Conservation (phyloP, 2,888 invertebrate species). For the Mythimna vitellina region DNA sequence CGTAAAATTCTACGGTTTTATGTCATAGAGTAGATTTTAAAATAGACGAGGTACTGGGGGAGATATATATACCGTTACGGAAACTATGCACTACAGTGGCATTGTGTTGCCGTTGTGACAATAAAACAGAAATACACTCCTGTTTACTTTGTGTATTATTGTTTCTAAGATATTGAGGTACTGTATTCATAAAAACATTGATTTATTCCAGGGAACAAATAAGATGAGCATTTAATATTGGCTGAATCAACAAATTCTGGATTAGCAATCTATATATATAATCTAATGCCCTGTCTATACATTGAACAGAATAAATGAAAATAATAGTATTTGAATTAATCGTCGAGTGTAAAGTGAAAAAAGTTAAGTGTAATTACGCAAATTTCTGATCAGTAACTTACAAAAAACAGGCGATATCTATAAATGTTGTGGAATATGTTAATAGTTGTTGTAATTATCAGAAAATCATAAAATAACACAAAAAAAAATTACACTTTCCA, state of each 20-base stretch:
- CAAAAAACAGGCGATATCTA: too few relatives aligned
- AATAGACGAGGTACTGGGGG: slow-evolving; percentile 50
- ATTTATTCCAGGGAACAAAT: not conserved
- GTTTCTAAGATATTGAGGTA: not conserved
- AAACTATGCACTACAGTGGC: slow-evolving; percentile 17
- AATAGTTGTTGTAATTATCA: too few relatives aligned
- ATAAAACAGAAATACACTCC: slow-evolving; percentile 43
- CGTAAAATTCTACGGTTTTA: slow-evolving; percentile 72
- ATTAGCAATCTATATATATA: not conserved
- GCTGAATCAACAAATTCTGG: too few relatives aligned
- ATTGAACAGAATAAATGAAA: not conserved
- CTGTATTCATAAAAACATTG: not conserved
- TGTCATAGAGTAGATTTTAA: slow-evolving; percentile 71
- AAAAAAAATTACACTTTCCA: too few relatives aligned
- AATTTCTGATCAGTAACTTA: too few relatives aligned
- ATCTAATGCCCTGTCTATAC: too few relatives aligned
- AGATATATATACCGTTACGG: slow-evolving; percentile 22
- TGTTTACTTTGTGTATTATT: slow-evolving; percentile 1
- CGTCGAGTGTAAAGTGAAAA: too few relatives aligned
- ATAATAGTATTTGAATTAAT: not conserved
- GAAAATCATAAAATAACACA: too few relatives aligned
- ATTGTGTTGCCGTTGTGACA: slow-evolving; percentile 15
- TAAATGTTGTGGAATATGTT: too few relatives aligned
- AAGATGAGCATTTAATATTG: not conserved
- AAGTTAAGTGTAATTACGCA: too few relatives aligned